A percentile compares a stretch with the other conserved stretches of the same genome.
Conservation (phyloP, 2,113 vertebrate genomes). For the Cariama cristata region DNA sequence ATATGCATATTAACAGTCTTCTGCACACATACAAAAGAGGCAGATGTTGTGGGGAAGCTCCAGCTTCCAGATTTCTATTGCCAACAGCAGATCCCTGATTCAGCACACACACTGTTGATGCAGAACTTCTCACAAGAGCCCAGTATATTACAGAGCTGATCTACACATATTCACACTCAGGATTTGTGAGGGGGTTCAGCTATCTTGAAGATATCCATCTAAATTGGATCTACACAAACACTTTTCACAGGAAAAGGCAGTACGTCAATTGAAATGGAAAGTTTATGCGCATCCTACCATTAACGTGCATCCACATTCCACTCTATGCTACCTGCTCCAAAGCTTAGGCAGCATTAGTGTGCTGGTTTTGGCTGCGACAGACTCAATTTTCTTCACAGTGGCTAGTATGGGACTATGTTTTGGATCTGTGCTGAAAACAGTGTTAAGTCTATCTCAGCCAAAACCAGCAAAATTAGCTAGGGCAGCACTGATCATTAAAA, state of each 20-base stretch:
- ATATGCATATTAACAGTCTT: background rate
- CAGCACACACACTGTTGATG: background rate
- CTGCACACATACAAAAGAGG: background rate
- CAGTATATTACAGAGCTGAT: background rate
- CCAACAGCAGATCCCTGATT: background rate
- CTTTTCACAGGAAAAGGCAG: background rate
- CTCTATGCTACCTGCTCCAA: background rate
- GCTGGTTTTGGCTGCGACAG: background rate
- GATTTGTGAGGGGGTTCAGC: background rate
- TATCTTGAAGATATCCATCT: background rate
- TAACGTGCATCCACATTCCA: background rate
- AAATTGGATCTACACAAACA: background rate
- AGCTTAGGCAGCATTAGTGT: background rate
- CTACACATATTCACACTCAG: background rate
- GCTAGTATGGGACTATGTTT: accelerated
- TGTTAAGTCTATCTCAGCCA: background rate
- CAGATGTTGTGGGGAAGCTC: background rate
- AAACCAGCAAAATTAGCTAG: background rate
- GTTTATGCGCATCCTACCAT: background rate
- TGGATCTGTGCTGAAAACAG: too few relatives aligned
- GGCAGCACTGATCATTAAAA: background rate
- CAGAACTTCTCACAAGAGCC: background rate
- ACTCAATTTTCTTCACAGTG: background rate
- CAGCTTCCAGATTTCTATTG: background rate
- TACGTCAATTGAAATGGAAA: accelerated